Base-by-base conservation (phyloP, 1,140 invertebrate species). In the Drosophila eugracilis region DNA sequence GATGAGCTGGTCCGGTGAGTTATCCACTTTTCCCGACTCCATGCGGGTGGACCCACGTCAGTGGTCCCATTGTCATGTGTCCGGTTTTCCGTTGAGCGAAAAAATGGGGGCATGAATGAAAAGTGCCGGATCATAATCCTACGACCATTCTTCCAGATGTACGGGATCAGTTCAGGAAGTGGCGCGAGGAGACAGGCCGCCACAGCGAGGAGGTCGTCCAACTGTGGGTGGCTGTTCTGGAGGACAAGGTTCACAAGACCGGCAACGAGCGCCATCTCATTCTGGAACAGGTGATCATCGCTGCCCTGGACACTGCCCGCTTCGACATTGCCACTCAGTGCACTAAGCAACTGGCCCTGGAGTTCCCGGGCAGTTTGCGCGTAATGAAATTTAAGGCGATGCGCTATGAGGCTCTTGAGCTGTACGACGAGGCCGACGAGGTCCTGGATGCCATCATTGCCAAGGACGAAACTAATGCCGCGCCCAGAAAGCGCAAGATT, bases 381-480 rank as follows among this genome's bases (percentile, higher is more conserved):
- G 97, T 99, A 1, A 93, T 95, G 75, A 96, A 97, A 85, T 95
- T 98, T 44, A 94, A 96, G 90, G 97, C 97, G 0, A 97, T 99
- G 94, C 93, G 95, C 58, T 93, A 96, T 54, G 98, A 99, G 93
- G 95, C 97, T 19, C 91, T 96, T 63, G 97, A 97, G 92, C 95
- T 97, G 78, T 99, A 97, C 91, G 95, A 97, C 52, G 95, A 97
- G 85, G 99, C 99, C 19, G 90, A 96, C n/a, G 94, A 97, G 83
- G 92, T 98, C 0, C 94, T 99, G 75, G 96, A 99, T 78, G 93
- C 93, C 22, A 97, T 99, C 34, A 96, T 99, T 53, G 95, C 96
- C 88, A 93, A 94, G 52, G 99, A 99, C 92, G 96, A 98, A 91
- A 98, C 98, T 0, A 99, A 99, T 93, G 95, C 97, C 52, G 96